A percentile compares a stretch with the other conserved stretches of the same genome.
phyloP scores from a whole-genome alignment of 2,113 vertebrate species.

The Thalassoma bifasciatum region DNA sequence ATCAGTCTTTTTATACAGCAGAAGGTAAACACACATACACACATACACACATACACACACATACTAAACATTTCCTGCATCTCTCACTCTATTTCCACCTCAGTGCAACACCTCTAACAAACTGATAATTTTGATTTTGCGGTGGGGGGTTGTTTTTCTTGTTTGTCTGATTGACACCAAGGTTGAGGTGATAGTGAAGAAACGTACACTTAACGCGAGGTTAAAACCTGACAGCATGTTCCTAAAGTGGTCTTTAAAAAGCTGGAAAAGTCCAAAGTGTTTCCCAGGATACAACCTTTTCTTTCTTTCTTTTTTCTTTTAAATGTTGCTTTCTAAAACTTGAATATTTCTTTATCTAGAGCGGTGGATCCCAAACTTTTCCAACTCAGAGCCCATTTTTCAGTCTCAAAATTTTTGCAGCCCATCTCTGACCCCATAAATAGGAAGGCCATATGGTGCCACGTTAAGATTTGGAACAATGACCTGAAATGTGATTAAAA shows the following conservation, averaged over 20 bases:
- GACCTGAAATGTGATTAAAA: too few relatives aligned
- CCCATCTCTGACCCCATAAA: too few relatives aligned
- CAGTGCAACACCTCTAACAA: constrained; percentile 56
- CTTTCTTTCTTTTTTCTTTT: too few relatives aligned
- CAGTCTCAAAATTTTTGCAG: too few relatives aligned
- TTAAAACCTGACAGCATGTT: neutral
- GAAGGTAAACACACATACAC: neutral
- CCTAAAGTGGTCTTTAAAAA: neutral
- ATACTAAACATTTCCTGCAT: constrained; percentile 10
- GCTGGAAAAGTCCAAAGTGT: neutral
- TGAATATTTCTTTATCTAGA: too few relatives aligned
- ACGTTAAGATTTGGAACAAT: too few relatives aligned
- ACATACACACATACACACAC: neutral
- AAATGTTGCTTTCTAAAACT: too few relatives aligned
- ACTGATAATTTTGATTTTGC: constrained; percentile 51
- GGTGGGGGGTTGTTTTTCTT: constrained; percentile 1
- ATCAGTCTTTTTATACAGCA: constrained; percentile 44
- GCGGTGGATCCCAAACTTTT: too few relatives aligned
- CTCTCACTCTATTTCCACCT: constrained; percentile 39
- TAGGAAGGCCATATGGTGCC: too few relatives aligned
- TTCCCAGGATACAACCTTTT: too few relatives aligned
- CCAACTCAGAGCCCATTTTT: too few relatives aligned
- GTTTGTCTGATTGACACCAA: constrained; percentile 17
- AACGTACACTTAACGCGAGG: too few relatives aligned
- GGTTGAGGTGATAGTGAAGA: neutral